phyloP scores from a whole-genome alignment of 2,113 vertebrate species.

The Macrotus californicus region DNA sequence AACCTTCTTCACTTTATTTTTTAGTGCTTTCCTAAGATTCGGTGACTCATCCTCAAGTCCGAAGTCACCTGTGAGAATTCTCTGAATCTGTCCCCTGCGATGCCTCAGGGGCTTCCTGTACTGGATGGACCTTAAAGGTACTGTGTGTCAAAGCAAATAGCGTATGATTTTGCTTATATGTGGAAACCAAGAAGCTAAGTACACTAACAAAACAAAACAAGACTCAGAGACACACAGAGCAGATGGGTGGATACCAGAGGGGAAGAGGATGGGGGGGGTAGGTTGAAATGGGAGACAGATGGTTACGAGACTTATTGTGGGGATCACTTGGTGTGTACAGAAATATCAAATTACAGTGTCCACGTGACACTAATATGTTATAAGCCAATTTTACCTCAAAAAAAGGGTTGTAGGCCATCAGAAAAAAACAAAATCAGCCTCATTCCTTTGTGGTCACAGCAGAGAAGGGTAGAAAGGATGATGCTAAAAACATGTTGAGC shows the following conservation, averaged over 20 bases:
- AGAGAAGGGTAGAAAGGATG: not conserved
- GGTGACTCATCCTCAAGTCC: not conserved
- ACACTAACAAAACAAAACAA: not conserved
- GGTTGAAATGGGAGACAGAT: not conserved
- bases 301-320: too few species aligned
- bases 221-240: not conserved
- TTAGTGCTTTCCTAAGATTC: not conserved
- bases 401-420: not conserved
- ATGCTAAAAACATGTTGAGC: not conserved
- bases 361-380: not conserved
- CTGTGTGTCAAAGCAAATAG: not conserved
- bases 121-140: not conserved
- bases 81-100: not conserved
- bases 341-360: not conserved
- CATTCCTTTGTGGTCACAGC: not conserved
- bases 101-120: not conserved
- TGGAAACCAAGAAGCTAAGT: not conserved
- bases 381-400: not conserved
- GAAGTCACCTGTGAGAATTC: not conserved
- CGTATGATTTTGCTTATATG: not conserved
- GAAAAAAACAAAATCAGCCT: not conserved
- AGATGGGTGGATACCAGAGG: not conserved
- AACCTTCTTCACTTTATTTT: not conserved
- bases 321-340: not conserved
- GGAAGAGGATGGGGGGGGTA: too few species aligned